A percentile compares a stretch with the other conserved stretches of the same genome.
Conservation (phyloP, 1,140 invertebrate genomes). For the Drosophila erecta region DNA sequence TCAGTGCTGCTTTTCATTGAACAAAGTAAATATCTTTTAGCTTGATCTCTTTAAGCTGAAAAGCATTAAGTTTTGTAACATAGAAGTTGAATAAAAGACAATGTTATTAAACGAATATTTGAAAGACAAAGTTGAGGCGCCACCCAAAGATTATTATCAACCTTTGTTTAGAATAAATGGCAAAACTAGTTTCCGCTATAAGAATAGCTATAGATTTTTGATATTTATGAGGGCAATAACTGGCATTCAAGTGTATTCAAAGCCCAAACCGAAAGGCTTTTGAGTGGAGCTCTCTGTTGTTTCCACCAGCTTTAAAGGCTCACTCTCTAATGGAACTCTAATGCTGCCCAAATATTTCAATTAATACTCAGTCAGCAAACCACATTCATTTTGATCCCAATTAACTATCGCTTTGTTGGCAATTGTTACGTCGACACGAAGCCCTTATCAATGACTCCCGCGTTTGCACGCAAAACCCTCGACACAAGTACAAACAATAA, state of each 20-base stretch:
- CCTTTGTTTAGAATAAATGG: conserved; percentile 27
- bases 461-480: conserved; percentile 27
- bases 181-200: conserved; percentile 17
- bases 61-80: neutral
- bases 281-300: conserved; percentile 2
- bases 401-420: conserved; percentile 43
- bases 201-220: conserved; percentile 17
- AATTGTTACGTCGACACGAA: conserved; percentile 20
- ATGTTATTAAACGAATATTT: neutral
- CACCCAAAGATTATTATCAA: conserved; percentile 22
- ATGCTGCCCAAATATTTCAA: neutral
- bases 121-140: neutral
- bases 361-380: conserved; percentile 16
- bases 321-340: neutral
- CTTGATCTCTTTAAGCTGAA: neutral
- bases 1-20: neutral
- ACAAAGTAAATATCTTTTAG: neutral
- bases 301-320: neutral
- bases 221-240: conserved; percentile 28
- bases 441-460: conserved; percentile 28
- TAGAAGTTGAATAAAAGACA: conserved; percentile 6
- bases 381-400: conserved; percentile 33
- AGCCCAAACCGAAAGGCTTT: neutral
- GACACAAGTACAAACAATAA: conserved; percentile 44
- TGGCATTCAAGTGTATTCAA: conserved; percentile 25